Percentiles rank a stretch among this genome's conserved stretches.
phyloP scores from a whole-genome alignment of 2,113 vertebrate species.

The Macrotus californicus region DNA sequence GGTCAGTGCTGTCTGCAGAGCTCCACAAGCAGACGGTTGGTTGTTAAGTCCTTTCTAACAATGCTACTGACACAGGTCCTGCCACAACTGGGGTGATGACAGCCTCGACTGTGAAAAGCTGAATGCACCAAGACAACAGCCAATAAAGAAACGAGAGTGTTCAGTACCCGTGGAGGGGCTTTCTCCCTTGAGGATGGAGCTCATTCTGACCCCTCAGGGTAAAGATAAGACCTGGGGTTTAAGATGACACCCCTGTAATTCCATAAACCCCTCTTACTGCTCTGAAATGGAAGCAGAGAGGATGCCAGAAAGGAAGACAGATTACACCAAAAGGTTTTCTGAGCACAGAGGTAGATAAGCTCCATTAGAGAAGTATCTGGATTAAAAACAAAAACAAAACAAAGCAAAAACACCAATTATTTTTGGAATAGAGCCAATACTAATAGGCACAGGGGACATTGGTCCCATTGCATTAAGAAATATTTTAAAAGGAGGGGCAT shows the following conservation, averaged over 20 bases:
- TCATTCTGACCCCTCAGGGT: background rate
- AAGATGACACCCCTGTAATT: background rate
- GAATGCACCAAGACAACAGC: background rate
- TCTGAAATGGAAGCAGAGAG: background rate
- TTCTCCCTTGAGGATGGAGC: background rate
- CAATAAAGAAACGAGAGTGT: background rate
- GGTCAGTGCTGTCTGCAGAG: background rate
- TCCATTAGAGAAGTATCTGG: background rate
- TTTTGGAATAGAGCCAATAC: background rate
- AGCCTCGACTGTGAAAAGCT: background rate
- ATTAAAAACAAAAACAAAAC: constrained; percentile 14
- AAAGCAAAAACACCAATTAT: background rate
- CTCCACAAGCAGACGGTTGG: background rate
- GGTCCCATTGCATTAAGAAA: background rate
- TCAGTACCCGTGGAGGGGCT: background rate
- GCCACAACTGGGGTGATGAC: background rate
- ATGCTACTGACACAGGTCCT: background rate
- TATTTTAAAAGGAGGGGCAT: background rate
- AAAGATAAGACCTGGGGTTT: background rate
- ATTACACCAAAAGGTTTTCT: background rate
- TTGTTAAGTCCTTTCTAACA: background rate
- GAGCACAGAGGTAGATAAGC: background rate
- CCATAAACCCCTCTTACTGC: background rate
- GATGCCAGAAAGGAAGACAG: background rate
- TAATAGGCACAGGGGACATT: background rate